Conservation (phyloP, 1,140 invertebrate species). For the Triops cancriformis region DNA sequence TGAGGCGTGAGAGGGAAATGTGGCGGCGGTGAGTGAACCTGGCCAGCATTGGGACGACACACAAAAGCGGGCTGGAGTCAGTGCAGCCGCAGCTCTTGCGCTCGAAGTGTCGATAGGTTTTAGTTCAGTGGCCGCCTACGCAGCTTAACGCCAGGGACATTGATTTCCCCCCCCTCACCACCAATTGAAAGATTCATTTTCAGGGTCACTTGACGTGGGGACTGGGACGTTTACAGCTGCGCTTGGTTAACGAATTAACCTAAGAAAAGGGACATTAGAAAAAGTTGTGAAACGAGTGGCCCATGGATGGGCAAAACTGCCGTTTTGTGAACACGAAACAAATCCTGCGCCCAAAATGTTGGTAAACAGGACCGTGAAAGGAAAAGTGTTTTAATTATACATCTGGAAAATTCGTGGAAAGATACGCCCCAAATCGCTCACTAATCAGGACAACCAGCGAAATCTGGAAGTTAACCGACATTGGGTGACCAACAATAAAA, state of each 20-base stretch:
- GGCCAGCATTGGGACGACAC: background rate
- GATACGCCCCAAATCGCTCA: no score
- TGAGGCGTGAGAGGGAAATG: background rate
- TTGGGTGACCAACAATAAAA: no score
- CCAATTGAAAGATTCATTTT: background rate
- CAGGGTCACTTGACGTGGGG: background rate
- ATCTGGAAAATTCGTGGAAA: no score
- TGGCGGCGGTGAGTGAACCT: background rate
- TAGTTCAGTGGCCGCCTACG: background rate
- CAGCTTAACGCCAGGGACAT: background rate
- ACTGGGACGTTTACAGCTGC: background rate
- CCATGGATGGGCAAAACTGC: background rate
- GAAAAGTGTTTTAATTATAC: no score
- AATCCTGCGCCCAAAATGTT: background rate
- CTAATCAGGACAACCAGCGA: no score
- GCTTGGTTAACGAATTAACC: background rate
- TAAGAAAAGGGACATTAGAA: background rate
- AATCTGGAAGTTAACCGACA: no score
- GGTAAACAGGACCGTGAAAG: no score
- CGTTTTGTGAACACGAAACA: background rate
- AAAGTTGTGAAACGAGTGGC: background rate
- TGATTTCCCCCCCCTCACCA: background rate
- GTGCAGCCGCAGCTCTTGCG: background rate
- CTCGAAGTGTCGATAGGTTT: background rate
- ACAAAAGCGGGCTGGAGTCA: background rate